These are phyloP conservation scores for Disparrhopalites patrizii DNA, from an alignment of 2,888 invertebrate genomes.

Conservation along the genomic window DNA sequence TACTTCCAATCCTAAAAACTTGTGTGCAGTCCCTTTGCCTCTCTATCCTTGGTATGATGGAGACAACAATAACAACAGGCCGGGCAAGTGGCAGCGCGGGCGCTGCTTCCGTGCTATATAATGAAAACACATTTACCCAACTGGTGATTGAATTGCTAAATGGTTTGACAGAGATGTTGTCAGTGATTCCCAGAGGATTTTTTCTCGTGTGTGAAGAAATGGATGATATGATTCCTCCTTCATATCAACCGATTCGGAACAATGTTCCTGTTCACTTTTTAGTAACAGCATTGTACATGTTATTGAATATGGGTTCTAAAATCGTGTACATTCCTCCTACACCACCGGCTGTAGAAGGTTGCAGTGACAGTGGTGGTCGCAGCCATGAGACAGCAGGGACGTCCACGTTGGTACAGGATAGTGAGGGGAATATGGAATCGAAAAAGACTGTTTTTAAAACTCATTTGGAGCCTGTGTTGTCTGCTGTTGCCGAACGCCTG, in stretches of 20 bases:
- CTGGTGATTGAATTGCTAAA: slow-evolving; percentile 45
- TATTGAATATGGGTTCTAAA: slow-evolving; percentile 52
- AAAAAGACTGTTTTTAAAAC: background rate
- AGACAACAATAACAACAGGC: slow-evolving; percentile 4
- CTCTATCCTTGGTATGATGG: slow-evolving; percentile 18
- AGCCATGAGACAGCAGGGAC: background rate
- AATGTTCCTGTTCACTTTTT: slow-evolving; percentile 70
- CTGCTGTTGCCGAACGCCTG: slow-evolving; percentile 48
- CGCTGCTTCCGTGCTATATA: slow-evolving; percentile 1
- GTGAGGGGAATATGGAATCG: background rate
- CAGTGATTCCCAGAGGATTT: slow-evolving; percentile 46
- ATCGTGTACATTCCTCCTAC: slow-evolving; percentile 31
- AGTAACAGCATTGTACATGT: slow-evolving; percentile 65
- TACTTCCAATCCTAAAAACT: slow-evolving; percentile 47
- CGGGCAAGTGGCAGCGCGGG: background rate
- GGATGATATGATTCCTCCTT: slow-evolving; percentile 66
- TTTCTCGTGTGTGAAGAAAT: slow-evolving; percentile 52
- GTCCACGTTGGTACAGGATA: background rate
- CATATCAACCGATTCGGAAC: slow-evolving; percentile 65
- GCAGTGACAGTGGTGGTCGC: background rate
- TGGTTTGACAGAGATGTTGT: slow-evolving; percentile 43
- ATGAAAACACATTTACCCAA: slow-evolving; percentile 33
- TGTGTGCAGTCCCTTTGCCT: slow-evolving; percentile 47
- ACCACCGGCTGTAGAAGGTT: slow-evolving; percentile 9
- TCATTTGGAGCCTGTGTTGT: slow-evolving; percentile 42